Conservation (phyloP, 2,888 invertebrate genomes). For the Penaeus monodon region DNA sequence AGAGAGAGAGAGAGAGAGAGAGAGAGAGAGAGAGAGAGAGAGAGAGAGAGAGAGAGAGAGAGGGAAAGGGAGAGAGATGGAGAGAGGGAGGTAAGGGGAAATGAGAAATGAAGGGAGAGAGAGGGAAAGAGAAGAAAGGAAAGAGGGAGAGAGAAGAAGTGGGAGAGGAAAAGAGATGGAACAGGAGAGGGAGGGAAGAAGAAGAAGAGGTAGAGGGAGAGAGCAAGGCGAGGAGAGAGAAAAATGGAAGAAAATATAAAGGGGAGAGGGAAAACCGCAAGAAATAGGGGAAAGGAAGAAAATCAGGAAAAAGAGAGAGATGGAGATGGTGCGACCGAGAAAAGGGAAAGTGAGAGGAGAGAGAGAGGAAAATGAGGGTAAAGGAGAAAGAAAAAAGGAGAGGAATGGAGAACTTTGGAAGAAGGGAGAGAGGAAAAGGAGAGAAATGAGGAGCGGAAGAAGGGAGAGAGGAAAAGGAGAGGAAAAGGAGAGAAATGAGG, state of each 20-base stretch:
- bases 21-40: background rate
- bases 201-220: background rate
- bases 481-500: background rate
- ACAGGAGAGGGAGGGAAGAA: background rate
- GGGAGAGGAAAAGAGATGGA: background rate
- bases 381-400: no score
- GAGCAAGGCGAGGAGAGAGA: no score
- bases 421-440: no score
- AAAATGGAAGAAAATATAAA: no score
- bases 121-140: background rate
- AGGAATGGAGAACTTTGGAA: no score
- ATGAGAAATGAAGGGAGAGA: no score
- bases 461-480: background rate
- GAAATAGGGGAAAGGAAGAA: no score
- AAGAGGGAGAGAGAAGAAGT: background rate
- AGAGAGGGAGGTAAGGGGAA: no score
- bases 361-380: no score
- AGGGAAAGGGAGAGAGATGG: background rate
- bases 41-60: background rate
- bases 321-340: no score
- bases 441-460: background rate
- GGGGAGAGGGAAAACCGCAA: no score
- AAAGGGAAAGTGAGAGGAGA: background rate
- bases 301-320: no score
- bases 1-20: background rate